Conservation (phyloP, 2,888 invertebrate species). For the Troides aeacus region DNA sequence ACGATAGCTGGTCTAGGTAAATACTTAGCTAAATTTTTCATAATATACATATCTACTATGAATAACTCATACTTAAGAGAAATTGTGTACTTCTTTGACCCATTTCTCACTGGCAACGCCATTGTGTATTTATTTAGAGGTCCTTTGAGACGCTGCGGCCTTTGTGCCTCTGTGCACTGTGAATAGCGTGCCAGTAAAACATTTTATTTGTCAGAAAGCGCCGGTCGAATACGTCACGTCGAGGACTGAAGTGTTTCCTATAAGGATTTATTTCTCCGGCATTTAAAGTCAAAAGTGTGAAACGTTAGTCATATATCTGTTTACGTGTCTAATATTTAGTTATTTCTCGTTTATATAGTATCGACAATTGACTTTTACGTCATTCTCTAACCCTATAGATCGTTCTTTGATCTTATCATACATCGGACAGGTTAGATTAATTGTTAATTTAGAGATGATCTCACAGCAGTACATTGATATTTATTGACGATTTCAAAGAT, state of each 20-base stretch:
- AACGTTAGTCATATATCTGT: background rate
- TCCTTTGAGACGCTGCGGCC: slow-evolving; percentile 5
- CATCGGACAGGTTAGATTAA: too few species aligned
- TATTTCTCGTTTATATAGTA: background rate
- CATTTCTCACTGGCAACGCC: background rate
- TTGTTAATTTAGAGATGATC: too few species aligned
- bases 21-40: too few species aligned
- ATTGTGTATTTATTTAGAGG: slow-evolving; percentile 8
- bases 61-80: background rate
- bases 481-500: too few species aligned
- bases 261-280: slow-evolving; percentile 7
- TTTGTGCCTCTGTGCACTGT: slow-evolving; percentile 9
- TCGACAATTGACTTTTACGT: too few species aligned
- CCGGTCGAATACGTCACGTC: slow-evolving; percentile 6
- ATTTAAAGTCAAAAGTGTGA: slow-evolving; percentile 5
- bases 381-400: too few species aligned
- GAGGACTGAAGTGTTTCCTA: slow-evolving; percentile 1
- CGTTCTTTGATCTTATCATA: too few species aligned
- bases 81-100: background rate
- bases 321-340: background rate
- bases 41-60: background rate
- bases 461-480: too few species aligned
- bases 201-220: slow-evolving; percentile 17
- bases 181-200: slow-evolving; percentile 10
- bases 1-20: too few species aligned